Evolutionary conservation across 2,797 vertebrate genomes (phyloP).

Genomic region (Anas bahamensis): DNA sequence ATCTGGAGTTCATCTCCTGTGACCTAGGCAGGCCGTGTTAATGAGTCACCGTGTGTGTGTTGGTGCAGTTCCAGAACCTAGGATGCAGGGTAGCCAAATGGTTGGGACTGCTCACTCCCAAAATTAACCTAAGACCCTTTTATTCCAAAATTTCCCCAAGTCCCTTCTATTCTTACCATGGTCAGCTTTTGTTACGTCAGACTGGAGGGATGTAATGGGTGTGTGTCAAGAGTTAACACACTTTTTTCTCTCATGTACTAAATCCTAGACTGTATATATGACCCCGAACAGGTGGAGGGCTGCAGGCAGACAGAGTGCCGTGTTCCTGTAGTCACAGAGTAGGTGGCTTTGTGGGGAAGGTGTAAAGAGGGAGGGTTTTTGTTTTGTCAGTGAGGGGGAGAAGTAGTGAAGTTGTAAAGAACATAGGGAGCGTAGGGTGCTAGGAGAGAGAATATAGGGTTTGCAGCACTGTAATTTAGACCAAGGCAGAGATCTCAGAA

Average conservation of each 20-base stretch:
- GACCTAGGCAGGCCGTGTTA: neutral
- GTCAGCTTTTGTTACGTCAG: neutral
- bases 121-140: neutral
- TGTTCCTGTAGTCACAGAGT: slow-evolving; percentile 41
- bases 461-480: slow-evolving; percentile 66
- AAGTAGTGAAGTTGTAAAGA: slow-evolving; percentile 63
- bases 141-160: neutral
- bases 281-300: neutral
- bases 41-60: neutral
- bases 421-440: slow-evolving; percentile 60
- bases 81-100: neutral
- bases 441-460: slow-evolving; percentile 31
- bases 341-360: slow-evolving; percentile 60
- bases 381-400: slow-evolving; percentile 67
- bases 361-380: slow-evolving; percentile 41
- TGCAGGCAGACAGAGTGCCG: neutral
- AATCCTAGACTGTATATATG: neutral
- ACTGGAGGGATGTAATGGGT: neutral
- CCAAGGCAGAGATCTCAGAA: slow-evolving; percentile 36
- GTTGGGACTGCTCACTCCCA: neutral
- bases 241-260: neutral
- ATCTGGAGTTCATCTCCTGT: neutral
- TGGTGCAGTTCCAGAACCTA: neutral
- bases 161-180: neutral
- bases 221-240: neutral